A percentile compares a stretch with the other conserved stretches of the same genome.
phyloP scores from a whole-genome alignment of 2,888 invertebrate genomes.

The Polydesmus complanatus region DNA sequence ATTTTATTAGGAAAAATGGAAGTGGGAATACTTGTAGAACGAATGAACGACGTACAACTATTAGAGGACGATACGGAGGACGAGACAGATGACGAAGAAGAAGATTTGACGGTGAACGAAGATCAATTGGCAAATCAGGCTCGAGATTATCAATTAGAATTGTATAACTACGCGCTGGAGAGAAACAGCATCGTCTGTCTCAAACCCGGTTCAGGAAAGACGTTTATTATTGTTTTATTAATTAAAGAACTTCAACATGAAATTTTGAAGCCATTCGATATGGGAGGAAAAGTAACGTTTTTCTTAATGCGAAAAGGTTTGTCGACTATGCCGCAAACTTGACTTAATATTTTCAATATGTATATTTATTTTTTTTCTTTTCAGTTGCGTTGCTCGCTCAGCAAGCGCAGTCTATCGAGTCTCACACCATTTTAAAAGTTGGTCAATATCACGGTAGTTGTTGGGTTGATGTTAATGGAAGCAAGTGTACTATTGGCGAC shows the following conservation, averaged over 20 bases:
- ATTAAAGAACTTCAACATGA: slow-evolving; percentile 64
- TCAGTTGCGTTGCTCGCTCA: slow-evolving; percentile 60
- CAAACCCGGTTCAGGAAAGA: slow-evolving; percentile 59
- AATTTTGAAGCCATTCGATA: slow-evolving; percentile 38
- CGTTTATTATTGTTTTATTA: slow-evolving; percentile 73
- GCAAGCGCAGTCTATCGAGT: slow-evolving; percentile 51
- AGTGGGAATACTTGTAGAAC: too few species aligned
- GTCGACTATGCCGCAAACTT: too few species aligned
- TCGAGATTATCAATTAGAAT: slow-evolving; percentile 45
- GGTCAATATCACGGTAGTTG: slow-evolving; percentile 58
- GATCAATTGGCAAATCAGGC: too few species aligned
- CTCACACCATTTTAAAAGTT: slow-evolving; percentile 42
- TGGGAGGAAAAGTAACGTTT: slow-evolving; percentile 31
- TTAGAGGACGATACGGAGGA: too few species aligned
- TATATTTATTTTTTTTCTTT: too few species aligned
- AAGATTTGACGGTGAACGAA: too few species aligned
- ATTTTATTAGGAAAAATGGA: too few species aligned
- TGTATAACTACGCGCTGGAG: slow-evolving; percentile 56
- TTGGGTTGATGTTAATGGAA: slow-evolving; percentile 58
- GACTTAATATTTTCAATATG: too few species aligned
- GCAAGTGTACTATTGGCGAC: too few species aligned
- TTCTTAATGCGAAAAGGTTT: slow-evolving; percentile 29
- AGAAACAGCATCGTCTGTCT: slow-evolving; percentile 64
- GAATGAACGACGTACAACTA: too few species aligned
- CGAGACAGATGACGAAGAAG: too few species aligned